Percentiles rank a stretch among this genome's conserved stretches.
phyloP scores from a whole-genome alignment of 2,888 invertebrate genomes.

The Dione juno region DNA sequence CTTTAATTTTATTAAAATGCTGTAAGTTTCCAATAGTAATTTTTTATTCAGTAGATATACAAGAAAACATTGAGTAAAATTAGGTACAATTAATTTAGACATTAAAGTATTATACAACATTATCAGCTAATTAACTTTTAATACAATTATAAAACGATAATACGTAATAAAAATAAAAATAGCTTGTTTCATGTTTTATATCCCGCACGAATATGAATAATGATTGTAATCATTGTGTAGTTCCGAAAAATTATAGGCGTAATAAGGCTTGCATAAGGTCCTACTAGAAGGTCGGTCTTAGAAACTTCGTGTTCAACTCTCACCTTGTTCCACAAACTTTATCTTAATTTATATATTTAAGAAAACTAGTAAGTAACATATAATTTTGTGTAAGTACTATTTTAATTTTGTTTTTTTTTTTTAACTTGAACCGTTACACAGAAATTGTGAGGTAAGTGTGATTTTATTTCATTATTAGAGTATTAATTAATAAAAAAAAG shows the following conservation, averaged over 20 bases:
- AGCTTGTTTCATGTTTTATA: conserved; percentile 14
- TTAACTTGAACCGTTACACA: conserved; percentile 29
- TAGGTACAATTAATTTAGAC: conserved; percentile 12
- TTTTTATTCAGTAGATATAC: not conserved
- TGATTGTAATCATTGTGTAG: conserved; percentile 40
- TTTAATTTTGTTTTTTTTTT: conserved; percentile 17
- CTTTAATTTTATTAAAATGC: not conserved
- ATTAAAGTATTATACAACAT: conserved; percentile 11
- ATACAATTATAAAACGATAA: conserved; percentile 14
- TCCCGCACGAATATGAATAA: conserved; percentile 25
- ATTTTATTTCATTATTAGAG: too few relatives aligned
- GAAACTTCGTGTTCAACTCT: conserved; percentile 42
- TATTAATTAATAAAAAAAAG: not conserved
- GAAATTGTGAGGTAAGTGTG: not conserved
- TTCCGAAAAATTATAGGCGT: conserved; percentile 37
- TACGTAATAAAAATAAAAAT: conserved; percentile 18
- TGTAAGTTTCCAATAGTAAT: not conserved
- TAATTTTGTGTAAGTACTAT: conserved; percentile 31
- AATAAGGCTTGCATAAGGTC: conserved; percentile 41
- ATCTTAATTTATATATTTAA: conserved; percentile 42
- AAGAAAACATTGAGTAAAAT: conserved; percentile 6
- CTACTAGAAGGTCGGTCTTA: conserved; percentile 41
- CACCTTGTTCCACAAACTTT: conserved; percentile 45
- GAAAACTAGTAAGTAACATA: conserved; percentile 32
- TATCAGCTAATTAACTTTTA: conserved; percentile 3